phyloP scores from a whole-genome alignment of 2,797 vertebrate species.

The Cyclopterus lumpus region DNA sequence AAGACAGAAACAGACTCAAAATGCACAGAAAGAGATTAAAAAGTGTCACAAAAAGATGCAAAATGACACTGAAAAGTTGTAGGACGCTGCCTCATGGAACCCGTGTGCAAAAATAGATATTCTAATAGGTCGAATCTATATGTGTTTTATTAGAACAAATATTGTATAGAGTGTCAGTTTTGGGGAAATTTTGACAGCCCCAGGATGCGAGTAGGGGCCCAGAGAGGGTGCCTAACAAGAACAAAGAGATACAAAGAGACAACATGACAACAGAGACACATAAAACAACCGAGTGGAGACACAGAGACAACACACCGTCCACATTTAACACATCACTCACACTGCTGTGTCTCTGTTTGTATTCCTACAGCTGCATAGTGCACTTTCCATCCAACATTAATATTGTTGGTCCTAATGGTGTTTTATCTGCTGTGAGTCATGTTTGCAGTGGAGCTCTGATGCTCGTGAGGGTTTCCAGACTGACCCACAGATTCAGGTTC shows the following conservation, averaged over 20 bases:
- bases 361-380: not conserved
- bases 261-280: not conserved
- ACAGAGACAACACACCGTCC: not conserved
- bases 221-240: not conserved
- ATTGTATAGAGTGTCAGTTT: not conserved
- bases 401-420: not conserved
- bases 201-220: not conserved
- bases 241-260: not conserved
- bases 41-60: too few species aligned
- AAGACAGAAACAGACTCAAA: not conserved
- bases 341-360: not conserved
- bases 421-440: not conserved
- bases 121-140: not conserved
- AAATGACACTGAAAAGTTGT: too few species aligned
- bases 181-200: not conserved
- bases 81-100: not conserved
- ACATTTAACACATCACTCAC: not conserved
- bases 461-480: slow-evolving; percentile 1
- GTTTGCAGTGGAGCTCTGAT: slow-evolving; percentile 1
- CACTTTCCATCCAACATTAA: not conserved
- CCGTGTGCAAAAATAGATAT: not conserved
- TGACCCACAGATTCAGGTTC: slow-evolving; percentile 24
- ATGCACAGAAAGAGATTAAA: too few species aligned
- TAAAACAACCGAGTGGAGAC: not conserved
- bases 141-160: not conserved